Base-by-base conservation (phyloP, 2,113 vertebrate genomes). In the Erythrocercus mccallii region DNA sequence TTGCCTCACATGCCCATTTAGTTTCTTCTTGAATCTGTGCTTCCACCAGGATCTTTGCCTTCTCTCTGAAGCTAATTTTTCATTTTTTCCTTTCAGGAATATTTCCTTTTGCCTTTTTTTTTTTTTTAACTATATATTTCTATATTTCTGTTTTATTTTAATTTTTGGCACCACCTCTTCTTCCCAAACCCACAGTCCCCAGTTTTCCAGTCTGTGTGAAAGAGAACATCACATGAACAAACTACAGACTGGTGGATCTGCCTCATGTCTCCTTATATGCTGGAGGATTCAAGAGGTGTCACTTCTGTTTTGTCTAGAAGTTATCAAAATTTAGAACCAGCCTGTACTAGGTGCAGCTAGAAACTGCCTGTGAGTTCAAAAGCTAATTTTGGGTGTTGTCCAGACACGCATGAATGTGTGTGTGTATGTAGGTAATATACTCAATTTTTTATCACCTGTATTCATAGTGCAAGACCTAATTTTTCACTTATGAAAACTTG, bases 391-490 rank as follows among this genome's bases (percentile, higher is more conserved):
- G 21, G 33, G 12, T 18, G 22, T 42, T 50, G 5, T 8, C 16
- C 27, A 30, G 16, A 23, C 3, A 45, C 3, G 15, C 2, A 11
- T 13, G 8, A 7, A 6, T 23, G 3, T 33, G 6, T n/a, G 5
- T n/a, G 3, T 22, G 4, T 42, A 2, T 16, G 3, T 33, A 5
- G 17, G 3, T 16, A 5, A 24, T 2, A 20, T 7, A 69, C 1
- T 3, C 1, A 35, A 7, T 12, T 57, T 31, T 69, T 45, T 37
- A 21, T 22, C n/a, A 58, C 9, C 10, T 87, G 1, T 58, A 53
- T 27, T 69, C 42, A 66, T 4, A 58, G 20, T 38, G 11, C 21
- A 77, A 73, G 16, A 5, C 3, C 11, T 27, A 15, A 2, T 40
- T 45, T 70, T 90, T 57, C 27, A 71, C 31, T 7, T 15, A 4